Evolutionary conservation across 2,797 vertebrate genomes (phyloP).

Genomic region (Microhierax caerulescens): DNA sequence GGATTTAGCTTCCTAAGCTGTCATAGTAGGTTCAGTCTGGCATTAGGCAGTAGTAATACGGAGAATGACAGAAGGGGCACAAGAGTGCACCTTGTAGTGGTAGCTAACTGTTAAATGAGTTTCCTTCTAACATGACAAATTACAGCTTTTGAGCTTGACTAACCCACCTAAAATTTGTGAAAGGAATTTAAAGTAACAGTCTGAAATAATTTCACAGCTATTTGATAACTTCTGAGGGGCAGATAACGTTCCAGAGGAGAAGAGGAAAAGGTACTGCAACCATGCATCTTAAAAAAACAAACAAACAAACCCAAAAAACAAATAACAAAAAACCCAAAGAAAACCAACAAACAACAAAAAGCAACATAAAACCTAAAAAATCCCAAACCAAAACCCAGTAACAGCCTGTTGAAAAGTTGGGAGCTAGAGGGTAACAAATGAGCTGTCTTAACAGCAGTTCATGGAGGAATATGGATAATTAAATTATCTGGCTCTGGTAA

Average conservation of each 20-base stretch:
- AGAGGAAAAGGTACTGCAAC: not conserved
- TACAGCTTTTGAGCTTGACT: not conserved
- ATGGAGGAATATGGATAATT: not conserved
- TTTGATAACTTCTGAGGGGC: not conserved
- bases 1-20: not conserved
- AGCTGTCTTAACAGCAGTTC: not conserved
- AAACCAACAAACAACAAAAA: too few species aligned
- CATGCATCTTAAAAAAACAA: accelerated
- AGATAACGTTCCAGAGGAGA: not conserved
- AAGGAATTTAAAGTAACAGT: not conserved
- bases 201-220: not conserved
- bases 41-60: not conserved
- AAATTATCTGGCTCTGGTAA: not conserved
- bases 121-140: not conserved
- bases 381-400: accelerated
- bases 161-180: not conserved
- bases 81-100: not conserved
- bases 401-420: not conserved
- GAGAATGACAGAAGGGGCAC: not conserved
- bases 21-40: not conserved
- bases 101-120: not conserved
- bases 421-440: not conserved
- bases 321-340: not conserved
- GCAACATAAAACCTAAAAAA: not conserved
- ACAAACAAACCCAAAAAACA: not conserved